phyloP scores from a whole-genome alignment of 2,888 invertebrate genomes.

The Steinernema carpocapsae region DNA sequence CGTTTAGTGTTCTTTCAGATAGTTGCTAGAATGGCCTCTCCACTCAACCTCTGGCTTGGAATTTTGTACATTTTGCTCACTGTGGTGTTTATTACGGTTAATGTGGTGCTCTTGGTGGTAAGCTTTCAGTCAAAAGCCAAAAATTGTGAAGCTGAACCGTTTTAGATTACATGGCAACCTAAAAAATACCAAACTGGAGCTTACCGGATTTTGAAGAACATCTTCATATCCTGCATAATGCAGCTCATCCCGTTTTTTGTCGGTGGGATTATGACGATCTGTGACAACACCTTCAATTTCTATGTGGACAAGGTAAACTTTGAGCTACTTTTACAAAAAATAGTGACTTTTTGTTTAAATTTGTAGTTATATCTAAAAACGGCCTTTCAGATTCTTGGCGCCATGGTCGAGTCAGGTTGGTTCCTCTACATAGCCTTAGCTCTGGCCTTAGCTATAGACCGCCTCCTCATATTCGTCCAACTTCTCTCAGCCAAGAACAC shows the following conservation, averaged over 20 bases:
- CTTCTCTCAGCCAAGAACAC: not conserved
- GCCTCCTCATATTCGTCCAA: not conserved
- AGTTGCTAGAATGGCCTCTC: not conserved
- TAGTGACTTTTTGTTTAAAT: too few relatives aligned
- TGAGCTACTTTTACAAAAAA: too few relatives aligned
- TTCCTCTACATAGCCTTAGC: not conserved
- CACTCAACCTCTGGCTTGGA: not conserved
- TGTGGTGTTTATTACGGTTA: not conserved
- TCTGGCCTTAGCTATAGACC: not conserved
- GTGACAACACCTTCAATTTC: not conserved
- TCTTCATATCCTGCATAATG: not conserved
- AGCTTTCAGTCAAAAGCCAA: not conserved
- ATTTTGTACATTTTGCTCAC: not conserved
- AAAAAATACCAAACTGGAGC: not conserved
- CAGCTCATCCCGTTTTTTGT: constrained; percentile 1
- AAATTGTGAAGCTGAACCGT: not conserved
- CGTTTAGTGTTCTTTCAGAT: not conserved
- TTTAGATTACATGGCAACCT: not conserved
- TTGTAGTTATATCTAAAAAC: not conserved
- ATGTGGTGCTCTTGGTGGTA: not conserved
- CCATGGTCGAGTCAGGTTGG: not conserved
- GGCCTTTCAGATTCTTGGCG: constrained; percentile 5
- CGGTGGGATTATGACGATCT: not conserved
- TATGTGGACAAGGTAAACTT: not conserved
- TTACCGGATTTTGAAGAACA: constrained; percentile 13